phyloP scores from a whole-genome alignment of 2,888 invertebrate species.

The Schrankia costaestrigalis region DNA sequence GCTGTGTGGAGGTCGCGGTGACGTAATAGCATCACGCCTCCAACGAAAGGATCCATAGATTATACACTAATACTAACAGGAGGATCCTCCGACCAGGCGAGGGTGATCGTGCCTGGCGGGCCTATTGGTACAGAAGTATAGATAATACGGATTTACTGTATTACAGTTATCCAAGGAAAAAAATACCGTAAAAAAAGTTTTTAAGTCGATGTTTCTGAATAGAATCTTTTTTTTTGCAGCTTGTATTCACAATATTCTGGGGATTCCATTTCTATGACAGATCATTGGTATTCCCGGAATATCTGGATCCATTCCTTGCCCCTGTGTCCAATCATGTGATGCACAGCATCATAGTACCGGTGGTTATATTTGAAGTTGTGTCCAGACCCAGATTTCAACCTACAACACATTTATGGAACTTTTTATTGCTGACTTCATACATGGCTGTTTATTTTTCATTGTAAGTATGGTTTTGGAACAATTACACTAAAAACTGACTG shows the following conservation, averaged over 20 bases:
- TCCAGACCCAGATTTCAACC: conserved; percentile 7
- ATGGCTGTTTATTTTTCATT: neutral
- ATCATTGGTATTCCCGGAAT: conserved; percentile 22
- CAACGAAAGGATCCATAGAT: no score
- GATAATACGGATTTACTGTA: no score
- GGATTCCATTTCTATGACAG: conserved; percentile 26
- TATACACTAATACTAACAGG: no score
- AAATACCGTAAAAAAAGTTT: neutral
- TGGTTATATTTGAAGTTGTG: conserved; percentile 21
- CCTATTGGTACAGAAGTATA: no score
- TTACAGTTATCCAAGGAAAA: no score
- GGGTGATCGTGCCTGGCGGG: no score
- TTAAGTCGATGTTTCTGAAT: no score
- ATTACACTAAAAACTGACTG: no score
- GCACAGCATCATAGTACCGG: conserved; percentile 22
- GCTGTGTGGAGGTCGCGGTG: no score
- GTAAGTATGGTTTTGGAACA: neutral
- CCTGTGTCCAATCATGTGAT: conserved; percentile 30
- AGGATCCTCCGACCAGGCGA: no score
- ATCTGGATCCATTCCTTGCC: conserved; percentile 24
- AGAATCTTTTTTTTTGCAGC: conserved; percentile 19
- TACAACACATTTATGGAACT: neutral
- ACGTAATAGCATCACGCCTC: no score
- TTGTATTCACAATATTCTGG: conserved; percentile 27
- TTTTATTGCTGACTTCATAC: neutral